Base-by-base conservation (phyloP, 2,797 vertebrate genomes). In the Malacoraja senta region DNA sequence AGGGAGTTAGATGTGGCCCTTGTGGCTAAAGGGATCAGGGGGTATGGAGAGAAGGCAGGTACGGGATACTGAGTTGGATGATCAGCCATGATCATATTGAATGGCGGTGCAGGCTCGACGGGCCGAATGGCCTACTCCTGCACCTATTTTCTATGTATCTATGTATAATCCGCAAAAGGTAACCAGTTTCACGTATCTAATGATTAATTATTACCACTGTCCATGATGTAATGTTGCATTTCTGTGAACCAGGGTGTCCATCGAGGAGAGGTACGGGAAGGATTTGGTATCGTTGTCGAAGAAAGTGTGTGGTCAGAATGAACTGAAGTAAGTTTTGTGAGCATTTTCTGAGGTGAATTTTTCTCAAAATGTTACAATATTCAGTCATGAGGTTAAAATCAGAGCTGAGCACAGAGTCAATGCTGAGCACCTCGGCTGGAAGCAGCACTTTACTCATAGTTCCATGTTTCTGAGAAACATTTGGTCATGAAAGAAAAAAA, bases 191-290 rank as follows among this genome's bases (percentile, higher is more conserved):
- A 12, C 19, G n/a, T 35, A 21, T 17, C 21, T 65, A 19, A 24
- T 8, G 61, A 21, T n/a, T 65, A 8, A 2, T n/a, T 35, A 13
- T 35, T 35, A 35, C n/a, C 19, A 19, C 29, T 19, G 26, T 19
- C 61, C 29, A 35, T 61, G 17, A 19, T 8, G 1, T 6, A 32
- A 17, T n/a, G 17, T 68, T 91, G 4, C 44, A 53, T 76, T 76
- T 92, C 71, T 76, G 12, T n/a, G 94, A 94, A 8, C 94, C 93
- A 99, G 98, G 95, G 98, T 98, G 61, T 93, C 96, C 0, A 97
- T 99, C 93, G 98, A 99, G 95, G 98, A 99, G 94, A 98, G 96
- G 93, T 99, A 99, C 0, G 98, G 98, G 92, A 99, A 99, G 96
- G 98, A 99, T 58, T 97, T 99, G 26, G 96, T 99, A 2, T 96